Base-by-base conservation (phyloP, 1,140 invertebrate genomes). In the Drosophila elegans region DNA sequence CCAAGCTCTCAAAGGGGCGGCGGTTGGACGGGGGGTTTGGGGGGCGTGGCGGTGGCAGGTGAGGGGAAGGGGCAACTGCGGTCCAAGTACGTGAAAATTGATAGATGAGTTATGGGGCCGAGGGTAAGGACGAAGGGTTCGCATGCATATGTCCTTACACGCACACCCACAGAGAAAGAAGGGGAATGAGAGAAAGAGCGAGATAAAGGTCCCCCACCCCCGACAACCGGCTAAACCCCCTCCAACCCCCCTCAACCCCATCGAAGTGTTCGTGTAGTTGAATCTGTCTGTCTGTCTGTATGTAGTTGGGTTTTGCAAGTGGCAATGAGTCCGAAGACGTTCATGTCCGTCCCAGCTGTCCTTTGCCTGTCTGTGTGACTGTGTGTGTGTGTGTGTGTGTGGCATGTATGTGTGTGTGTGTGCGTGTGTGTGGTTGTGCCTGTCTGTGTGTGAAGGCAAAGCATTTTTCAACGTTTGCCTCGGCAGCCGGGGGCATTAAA, bases 11-110 rank as follows among this genome's bases (percentile, higher is more conserved):
- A 54, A 29, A 5, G 27, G 39, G 27, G 39, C 32, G 41, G 13
- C 13, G 2, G 13, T 1, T 21, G 16, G n/a, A n/a, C 1, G 21
- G 44, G 4, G 12, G n/a, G n/a, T n/a, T n/a, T n/a, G 44, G 45
- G 32, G 21, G 38, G 32, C 46, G 41, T 53, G 42, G 39, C 45
- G n/a, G 48, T 6, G 41, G 44, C 36, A 38, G 51, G 46, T 42
- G 44, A 10, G 21, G 2, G 4, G 45, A 45, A 51, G 45, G 29
- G 63, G 63, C 73, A 88, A 79, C 74, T 89, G 88, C 52, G 72
- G 78, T 78, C 75, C 85, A 85, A 90, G 89, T 91, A 91, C 90
- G 90, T 91, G 90, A 91, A 91, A 91, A 91, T 91, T 91, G 90
- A 91, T 91, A 91, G 90, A 91, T 91, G 90, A 91, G 90, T 91